Percentiles rank a stretch among this genome's conserved stretches.
Evolutionary conservation across 2,888 invertebrate genomes (phyloP).

Genomic region (Lasioglossum vierecki): DNA sequence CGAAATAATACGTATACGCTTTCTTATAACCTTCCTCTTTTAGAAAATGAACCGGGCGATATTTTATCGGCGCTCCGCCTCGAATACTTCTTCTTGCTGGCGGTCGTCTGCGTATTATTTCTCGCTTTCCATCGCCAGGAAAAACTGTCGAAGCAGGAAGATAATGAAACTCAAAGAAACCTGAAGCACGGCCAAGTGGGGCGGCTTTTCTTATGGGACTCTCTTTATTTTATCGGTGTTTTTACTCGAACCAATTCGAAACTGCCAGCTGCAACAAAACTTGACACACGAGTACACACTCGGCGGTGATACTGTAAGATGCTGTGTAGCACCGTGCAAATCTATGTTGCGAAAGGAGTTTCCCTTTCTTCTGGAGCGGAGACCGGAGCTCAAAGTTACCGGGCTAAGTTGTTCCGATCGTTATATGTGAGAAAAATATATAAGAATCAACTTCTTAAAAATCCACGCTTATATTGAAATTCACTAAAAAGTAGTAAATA

Average conservation of each 20-base stretch:
- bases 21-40: background rate
- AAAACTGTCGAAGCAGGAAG: background rate
- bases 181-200: background rate
- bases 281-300: background rate
- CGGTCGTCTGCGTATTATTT: background rate
- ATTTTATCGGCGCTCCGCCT: slow-evolving; percentile 22
- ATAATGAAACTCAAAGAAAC: slow-evolving; percentile 9
- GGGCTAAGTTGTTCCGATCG: too few relatives aligned
- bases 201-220: background rate
- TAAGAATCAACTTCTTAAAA: too few relatives aligned
- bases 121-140: background rate
- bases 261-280: background rate
- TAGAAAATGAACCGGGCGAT: background rate
- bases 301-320: background rate
- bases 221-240: background rate
- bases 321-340: too few relatives aligned
- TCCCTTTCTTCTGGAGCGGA: too few relatives aligned
- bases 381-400: too few relatives aligned
- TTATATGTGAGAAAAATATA: too few relatives aligned
- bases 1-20: slow-evolving; percentile 13
- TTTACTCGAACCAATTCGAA: background rate
- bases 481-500: too few relatives aligned
- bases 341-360: too few relatives aligned
- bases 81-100: background rate
- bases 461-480: too few relatives aligned